Evolutionary conservation across 1,140 invertebrate species (phyloP).

Genomic region (Ostrea denselamellosa): DNA sequence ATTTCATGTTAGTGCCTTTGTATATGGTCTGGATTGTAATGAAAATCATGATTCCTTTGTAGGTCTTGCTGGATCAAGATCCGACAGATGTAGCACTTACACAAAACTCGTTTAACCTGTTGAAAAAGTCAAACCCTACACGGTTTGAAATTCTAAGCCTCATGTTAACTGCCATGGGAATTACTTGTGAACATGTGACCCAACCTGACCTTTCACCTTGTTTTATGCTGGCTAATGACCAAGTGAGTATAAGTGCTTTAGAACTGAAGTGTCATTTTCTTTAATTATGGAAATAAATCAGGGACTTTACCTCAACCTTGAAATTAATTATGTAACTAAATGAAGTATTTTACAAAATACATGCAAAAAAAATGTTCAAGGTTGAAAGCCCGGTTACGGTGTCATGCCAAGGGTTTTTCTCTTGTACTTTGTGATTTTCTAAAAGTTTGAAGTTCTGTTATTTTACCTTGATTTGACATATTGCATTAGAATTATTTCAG

Average conservation of each 20-base stretch:
- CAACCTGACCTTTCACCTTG: constrained; percentile 66
- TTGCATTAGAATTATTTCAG: not conserved
- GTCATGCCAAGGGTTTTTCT: not conserved
- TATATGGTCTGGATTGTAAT: not conserved
- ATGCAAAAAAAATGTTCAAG: constrained; percentile 2
- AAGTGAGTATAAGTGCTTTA: constrained; percentile 59
- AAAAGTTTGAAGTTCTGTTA: not conserved
- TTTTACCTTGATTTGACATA: not conserved
- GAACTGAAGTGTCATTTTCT: not conserved
- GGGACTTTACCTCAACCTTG: not conserved
- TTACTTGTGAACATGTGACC: constrained; percentile 82
- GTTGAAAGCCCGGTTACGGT: constrained; percentile 13
- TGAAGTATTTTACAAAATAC: not conserved
- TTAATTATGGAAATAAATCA: not conserved
- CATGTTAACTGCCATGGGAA: constrained; percentile 85
- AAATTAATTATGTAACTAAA: not conserved
- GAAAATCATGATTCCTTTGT: not conserved
- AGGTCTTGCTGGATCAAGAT: constrained; percentile 82
- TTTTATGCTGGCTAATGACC: constrained; percentile 62
- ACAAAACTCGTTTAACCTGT: constrained; percentile 83
- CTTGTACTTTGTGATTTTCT: not conserved
- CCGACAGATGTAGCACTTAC: constrained; percentile 80
- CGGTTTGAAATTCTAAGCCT: constrained; percentile 89
- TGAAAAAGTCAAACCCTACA: constrained; percentile 82
- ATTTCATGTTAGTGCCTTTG: no score